Evolutionary conservation across 2,797 vertebrate species (phyloP), one percentile per base, ranked within the genome.

Genomic region (Melanotaenia pygmaea): DNA sequence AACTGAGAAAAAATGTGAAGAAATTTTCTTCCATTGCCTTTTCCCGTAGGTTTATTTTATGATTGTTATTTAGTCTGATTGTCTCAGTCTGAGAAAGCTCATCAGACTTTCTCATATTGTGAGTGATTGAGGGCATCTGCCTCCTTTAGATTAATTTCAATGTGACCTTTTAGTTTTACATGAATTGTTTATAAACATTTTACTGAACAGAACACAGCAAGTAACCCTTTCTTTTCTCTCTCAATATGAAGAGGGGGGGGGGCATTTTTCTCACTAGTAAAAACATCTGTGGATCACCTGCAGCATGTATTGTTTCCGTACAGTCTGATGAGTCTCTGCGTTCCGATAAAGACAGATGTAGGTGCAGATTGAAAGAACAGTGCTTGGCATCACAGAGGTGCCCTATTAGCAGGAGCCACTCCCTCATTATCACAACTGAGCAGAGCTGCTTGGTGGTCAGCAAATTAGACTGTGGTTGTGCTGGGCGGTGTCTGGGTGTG

Each of bases 391-490:
- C 63, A 45, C 1, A 30, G 45, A 82, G 22, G 4, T 67, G 56
- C 68, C 53, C 53, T 60, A 58, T 45, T 0, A 68, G 62, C 30
- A 63, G 51, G 26, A 8, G 26, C 58, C 64, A 57, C 81, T 71
- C 75, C 69, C 64, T 71, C 60, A 18, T 37, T 38, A 64, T 73
- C 64, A 72, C 76, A 86, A 65, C 64, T n/a, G 58, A 79, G 38
- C 20, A 16, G 57, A 50, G 72, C 43, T n/a, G 59, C 64, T 76
- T 22, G 43, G 59, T 67, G 53, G 62, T 16, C 37, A 64, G 53
- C 58, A 77, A 67, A 79, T 77, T 70, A 70, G 66, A 63, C 70
- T 51, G 74, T 54, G 74, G 64, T 58, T 51, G 57, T 62, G 16
- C 62, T 59, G 64, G 37, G 59, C 0, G 26, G 59, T 16, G 64